These are phyloP conservation scores for Mormyrus proboscirostris DNA, from an alignment of 2,797 vertebrate species.

Conservation along the genomic window DNA sequence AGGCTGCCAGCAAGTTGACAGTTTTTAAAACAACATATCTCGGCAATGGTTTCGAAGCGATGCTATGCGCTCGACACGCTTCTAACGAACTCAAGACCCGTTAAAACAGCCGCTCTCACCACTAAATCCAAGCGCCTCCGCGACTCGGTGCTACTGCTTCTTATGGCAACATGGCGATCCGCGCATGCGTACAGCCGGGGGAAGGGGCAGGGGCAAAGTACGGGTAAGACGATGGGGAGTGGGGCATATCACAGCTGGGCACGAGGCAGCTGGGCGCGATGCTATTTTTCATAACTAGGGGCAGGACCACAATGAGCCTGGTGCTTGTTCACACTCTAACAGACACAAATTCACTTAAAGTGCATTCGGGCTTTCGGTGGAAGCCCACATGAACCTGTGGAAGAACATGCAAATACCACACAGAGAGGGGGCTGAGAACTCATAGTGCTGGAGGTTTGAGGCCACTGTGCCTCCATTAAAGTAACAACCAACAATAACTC, in stretches of 20 bases:
- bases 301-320: neutral
- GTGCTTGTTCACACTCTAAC: neutral
- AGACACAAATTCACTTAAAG: neutral
- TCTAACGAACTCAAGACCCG: neutral
- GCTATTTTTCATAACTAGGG: neutral
- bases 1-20: neutral
- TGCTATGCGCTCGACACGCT: neutral
- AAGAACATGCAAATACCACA: neutral
- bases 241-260: neutral
- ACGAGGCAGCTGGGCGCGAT: neutral
- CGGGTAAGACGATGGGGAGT: neutral
- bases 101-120: neutral
- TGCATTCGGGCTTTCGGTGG: neutral
- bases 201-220: neutral
- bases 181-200: slow-evolving; percentile 26
- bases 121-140: slow-evolving; percentile 12
- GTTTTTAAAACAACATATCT: neutral
- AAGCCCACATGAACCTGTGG: neutral
- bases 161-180: slow-evolving; percentile 32
- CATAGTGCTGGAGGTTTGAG: neutral
- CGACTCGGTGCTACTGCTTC: slow-evolving; percentile 8
- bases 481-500: neutral
- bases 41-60: neutral
- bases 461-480: neutral
- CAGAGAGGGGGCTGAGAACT: neutral